Evolutionary conservation across 2,113 vertebrate genomes (phyloP), one percentile per base, ranked within the genome.

Genomic region (Saccopteryx leptura): DNA sequence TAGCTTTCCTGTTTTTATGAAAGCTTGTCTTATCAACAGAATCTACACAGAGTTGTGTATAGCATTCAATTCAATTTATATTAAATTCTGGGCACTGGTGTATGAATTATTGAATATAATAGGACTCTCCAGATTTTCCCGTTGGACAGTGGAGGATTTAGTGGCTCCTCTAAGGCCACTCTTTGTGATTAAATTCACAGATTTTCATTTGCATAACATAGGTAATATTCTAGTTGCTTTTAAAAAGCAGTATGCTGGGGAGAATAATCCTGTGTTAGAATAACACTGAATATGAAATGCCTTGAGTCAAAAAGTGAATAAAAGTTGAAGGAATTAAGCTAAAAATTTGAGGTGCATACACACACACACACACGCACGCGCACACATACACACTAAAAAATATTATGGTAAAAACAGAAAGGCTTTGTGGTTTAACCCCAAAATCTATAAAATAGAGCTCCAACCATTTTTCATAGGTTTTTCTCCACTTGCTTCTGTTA

Each of bases 1-100:
- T 72, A 9, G 0, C 68, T 95, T 84, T 31, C 95, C 96, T 95
- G 88, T 96, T 98, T 97, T 98, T 94, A 92, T 96, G 94, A 96
- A 97, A 97, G 72, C 0, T 0, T 50, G 17, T 96, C 93, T 93
- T 94, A 95, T 75, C 82, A 61, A n/a, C 65, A 91, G 78, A 95
- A 93, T 98, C 93, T 93, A n/a, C 31, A 65, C 93, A 97, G 90
- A 86, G 65, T 95, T 74, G n/a, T 69, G 50, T 84, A 33, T 80
- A 84, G 83, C 76, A 91, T 39, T 98, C 68, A 84, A 52, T 96
- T 96, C 61, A 58, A 92, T 96, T 94, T 97, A 91, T 92, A 93
- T 97, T 96, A 97, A 96, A 97, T 96, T 97, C 89, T 90, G 79
- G 60, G 28, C 72, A 50, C 61, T n/a, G 21, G 52, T 81, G 88